Percentiles rank a stretch among this genome's conserved stretches.
Conservation (phyloP, 2,113 vertebrate genomes). For the Hippocampus comes region DNA sequence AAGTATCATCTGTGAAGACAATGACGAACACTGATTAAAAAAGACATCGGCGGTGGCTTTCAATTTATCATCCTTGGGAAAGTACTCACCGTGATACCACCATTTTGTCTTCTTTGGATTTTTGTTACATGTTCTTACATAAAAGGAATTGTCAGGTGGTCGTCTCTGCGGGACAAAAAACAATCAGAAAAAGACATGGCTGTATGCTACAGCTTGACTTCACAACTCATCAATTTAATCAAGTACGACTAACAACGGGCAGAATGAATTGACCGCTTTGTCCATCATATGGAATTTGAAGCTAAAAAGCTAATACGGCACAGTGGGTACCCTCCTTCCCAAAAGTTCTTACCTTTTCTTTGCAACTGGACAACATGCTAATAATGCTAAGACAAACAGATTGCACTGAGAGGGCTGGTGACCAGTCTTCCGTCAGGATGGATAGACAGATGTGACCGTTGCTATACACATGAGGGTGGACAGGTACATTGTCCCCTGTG, state of each 20-base stretch:
- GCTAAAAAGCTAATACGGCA: no score
- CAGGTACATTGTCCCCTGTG: conserved; percentile 98
- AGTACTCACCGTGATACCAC: conserved; percentile 98
- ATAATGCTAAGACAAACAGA: conserved; percentile 99
- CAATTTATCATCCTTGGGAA: neutral
- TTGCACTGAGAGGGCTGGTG: conserved; percentile 97
- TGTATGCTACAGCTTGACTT: neutral
- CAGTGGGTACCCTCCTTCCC: neutral
- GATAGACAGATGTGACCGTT: conserved; percentile 99
- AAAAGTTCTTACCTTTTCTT: conserved; percentile 88
- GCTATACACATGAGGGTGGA: conserved; percentile 99
- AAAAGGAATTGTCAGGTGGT: conserved; percentile 99
- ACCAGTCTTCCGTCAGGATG: conserved; percentile 99
- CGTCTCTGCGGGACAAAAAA: conserved; percentile 80
- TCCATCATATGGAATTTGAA: no score
- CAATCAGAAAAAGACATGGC: neutral
- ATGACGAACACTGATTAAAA: neutral
- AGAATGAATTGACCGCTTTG: neutral
- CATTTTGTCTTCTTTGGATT: conserved; percentile 99
- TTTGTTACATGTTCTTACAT: conserved; percentile 99
- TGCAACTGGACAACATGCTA: conserved; percentile 99
- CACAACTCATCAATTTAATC: neutral
- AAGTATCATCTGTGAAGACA: conserved; percentile 91
- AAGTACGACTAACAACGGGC: neutral
- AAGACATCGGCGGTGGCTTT: neutral